Evolutionary conservation across 53 echinoderm and acorn worm genomes (phyloP), one percentile per base, ranked within the genome.

Genomic region (Echinometra lucunter): DNA sequence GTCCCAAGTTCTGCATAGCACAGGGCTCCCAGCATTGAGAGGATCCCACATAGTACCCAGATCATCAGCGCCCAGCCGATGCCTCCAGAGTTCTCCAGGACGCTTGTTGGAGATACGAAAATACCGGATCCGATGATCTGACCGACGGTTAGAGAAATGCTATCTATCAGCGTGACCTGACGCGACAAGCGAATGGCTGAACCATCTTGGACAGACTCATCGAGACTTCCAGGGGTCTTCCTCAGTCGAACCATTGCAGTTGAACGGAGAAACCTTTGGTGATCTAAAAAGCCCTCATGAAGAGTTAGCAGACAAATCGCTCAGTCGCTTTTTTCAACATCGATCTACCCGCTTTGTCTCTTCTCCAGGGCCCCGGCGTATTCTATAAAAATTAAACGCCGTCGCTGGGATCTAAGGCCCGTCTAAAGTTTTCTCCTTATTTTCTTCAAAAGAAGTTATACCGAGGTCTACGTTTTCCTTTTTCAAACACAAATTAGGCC

Each of bases 151-250:
- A 91, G 42, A 45, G 91, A 23, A n/a, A 91, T 27, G n/a, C 91
- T 69, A n/a, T 91, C 91, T 60, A 67, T 42, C 1, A 91, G 34
- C 0, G 38, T 67, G 67, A 91, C 45, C 32, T 91, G 91, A 70
- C 91, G 91, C 1, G 47, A 27, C 5, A 89, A 60, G 30, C 49
- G 49, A 60, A 89, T 38, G 6, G 88, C 88, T 35, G 57, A 8
- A 88, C 19, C 10, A 28, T 21, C 37, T 95, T 95, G 60, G 96
- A 93, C 63, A 97, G 89, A 74, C 88, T 97, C 17, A 95, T 82
- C 69, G 94, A 96, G 70, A 96, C 96, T 8, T 97, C 96, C 12
- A 95, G 94, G 66, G 94, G 94, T 37, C 96, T 94, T 25, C 93
- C 97, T 15, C 95, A 95, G 28, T 97, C 98, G 17, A 97, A 87